These are phyloP conservation scores for Okamejei kenojei DNA, from an alignment of 2,797 vertebrate species.

Conservation along the genomic window DNA sequence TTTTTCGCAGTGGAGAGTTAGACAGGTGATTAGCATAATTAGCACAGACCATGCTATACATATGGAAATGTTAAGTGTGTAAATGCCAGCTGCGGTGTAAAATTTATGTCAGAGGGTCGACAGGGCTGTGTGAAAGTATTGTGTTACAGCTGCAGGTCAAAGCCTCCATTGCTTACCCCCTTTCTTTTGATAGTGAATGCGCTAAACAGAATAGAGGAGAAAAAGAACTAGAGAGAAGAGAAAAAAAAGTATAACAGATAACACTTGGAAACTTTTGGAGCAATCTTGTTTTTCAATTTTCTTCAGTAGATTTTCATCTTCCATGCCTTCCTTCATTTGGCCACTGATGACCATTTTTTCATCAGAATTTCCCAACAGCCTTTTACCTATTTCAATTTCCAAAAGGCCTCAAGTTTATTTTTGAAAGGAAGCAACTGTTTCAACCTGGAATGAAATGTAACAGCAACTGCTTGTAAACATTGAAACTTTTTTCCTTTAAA, in stretches of 20 bases:
- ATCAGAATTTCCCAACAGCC: not conserved
- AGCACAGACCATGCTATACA: slow-evolving; percentile 90
- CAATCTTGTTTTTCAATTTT: slow-evolving; percentile 46
- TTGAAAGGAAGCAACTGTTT: not conserved
- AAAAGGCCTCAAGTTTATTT: slow-evolving; percentile 21
- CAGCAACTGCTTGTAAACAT: not conserved
- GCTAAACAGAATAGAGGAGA: slow-evolving; percentile 64
- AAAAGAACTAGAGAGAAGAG: slow-evolving; percentile 59
- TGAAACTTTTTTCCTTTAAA: not conserved
- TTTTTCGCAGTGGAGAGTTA: slow-evolving; percentile 87
- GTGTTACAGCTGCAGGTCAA: slow-evolving; percentile 81
- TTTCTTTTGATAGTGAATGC: slow-evolving; percentile 66
- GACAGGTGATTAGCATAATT: slow-evolving; percentile 99
- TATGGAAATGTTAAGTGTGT: slow-evolving; percentile 92
- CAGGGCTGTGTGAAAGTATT: slow-evolving; percentile 79
- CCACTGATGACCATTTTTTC: not conserved
- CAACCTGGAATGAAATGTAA: not conserved
- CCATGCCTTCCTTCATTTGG: not conserved
- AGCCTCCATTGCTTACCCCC: slow-evolving; percentile 66
- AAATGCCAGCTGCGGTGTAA: slow-evolving; percentile 94
- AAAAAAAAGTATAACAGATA: slow-evolving; percentile 65
- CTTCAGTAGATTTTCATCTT: not conserved
- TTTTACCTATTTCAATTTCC: not conserved
- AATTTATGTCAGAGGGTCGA: slow-evolving; percentile 88
- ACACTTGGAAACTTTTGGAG: slow-evolving; percentile 57